Evolutionary conservation across 2,797 vertebrate species (phyloP).

Genomic region (Chelon labrosus): DNA sequence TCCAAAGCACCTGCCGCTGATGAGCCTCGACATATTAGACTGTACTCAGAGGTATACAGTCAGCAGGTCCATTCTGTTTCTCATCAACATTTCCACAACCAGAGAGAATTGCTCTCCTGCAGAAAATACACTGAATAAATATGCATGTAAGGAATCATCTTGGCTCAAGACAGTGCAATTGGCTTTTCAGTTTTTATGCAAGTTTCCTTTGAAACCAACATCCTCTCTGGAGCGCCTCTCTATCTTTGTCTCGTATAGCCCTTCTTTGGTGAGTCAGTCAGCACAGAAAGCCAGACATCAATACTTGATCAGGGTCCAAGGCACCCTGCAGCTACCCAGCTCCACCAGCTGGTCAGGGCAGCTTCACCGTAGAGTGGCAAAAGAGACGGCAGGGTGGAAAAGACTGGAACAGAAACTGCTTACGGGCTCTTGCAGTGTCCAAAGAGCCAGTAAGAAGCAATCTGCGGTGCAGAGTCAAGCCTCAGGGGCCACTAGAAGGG

Average conservation of each 20-base stretch:
- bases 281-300: slow-evolving; percentile 63
- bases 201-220: slow-evolving; percentile 35
- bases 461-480: slow-evolving; percentile 40
- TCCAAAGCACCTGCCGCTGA: slow-evolving; percentile 59
- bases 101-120: neutral
- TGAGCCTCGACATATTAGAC: slow-evolving; percentile 41
- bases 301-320: slow-evolving; percentile 75
- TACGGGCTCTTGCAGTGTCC: slow-evolving; percentile 37
- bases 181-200: slow-evolving; percentile 36
- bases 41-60: slow-evolving; percentile 10
- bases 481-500: slow-evolving; percentile 40
- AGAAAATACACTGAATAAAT: slow-evolving; percentile 6
- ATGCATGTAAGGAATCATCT: slow-evolving; percentile 27
- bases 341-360: slow-evolving; percentile 75
- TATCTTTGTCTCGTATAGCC: slow-evolving; percentile 37
- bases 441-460: slow-evolving; percentile 48
- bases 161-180: slow-evolving; percentile 35
- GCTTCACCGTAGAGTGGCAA: slow-evolving; percentile 43
- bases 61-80: slow-evolving; percentile 17
- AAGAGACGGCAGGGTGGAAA: slow-evolving; percentile 33
- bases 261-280: slow-evolving; percentile 52
- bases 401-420: slow-evolving; percentile 39
- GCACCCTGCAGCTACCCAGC: slow-evolving; percentile 67
- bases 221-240: slow-evolving; percentile 34
- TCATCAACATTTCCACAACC: slow-evolving; percentile 6